A percentile compares a stretch with the other conserved stretches of the same genome.
Conservation (phyloP, 35 echinoderm and acorn worm species). For the Ophioderma brevispina region DNA sequence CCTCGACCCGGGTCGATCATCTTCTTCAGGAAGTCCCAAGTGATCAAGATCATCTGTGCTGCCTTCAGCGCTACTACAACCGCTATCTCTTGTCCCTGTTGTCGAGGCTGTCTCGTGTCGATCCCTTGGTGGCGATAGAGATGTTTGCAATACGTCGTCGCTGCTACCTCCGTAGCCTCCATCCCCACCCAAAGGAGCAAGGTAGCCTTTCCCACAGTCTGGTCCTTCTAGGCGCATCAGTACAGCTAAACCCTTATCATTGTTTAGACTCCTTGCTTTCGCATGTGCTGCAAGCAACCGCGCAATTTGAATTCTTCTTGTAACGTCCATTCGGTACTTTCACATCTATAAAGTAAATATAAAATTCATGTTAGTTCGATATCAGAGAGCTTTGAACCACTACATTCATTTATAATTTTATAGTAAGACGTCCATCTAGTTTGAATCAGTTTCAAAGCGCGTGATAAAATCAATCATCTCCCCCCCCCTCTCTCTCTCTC, state of each 20-base stretch:
- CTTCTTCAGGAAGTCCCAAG: neutral
- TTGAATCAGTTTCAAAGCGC: too few species aligned
- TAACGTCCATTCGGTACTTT: neutral
- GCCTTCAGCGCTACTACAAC: neutral
- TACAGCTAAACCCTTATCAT: neutral
- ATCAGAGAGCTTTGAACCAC: too few species aligned
- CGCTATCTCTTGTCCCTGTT: neutral
- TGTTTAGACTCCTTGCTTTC: neutral
- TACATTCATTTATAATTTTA: too few species aligned
- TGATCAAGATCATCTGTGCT: neutral
- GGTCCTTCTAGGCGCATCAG: neutral
- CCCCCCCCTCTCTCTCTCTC: too few species aligned
- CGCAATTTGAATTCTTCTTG: neutral
- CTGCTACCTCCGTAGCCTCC: slow-evolving; percentile 1
- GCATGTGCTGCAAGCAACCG: neutral
- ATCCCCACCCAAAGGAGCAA: neutral
- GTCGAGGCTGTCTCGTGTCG: neutral
- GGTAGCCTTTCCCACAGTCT: neutral
- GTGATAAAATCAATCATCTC: too few species aligned
- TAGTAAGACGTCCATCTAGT: too few species aligned
- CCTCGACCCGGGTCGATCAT: neutral
- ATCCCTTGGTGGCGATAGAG: neutral
- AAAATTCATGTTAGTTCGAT: too few species aligned
- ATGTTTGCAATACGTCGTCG: neutral
- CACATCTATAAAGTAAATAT: neutral